Base-by-base conservation (phyloP, 2,888 invertebrate species). In the Invenusta paracnida region DNA sequence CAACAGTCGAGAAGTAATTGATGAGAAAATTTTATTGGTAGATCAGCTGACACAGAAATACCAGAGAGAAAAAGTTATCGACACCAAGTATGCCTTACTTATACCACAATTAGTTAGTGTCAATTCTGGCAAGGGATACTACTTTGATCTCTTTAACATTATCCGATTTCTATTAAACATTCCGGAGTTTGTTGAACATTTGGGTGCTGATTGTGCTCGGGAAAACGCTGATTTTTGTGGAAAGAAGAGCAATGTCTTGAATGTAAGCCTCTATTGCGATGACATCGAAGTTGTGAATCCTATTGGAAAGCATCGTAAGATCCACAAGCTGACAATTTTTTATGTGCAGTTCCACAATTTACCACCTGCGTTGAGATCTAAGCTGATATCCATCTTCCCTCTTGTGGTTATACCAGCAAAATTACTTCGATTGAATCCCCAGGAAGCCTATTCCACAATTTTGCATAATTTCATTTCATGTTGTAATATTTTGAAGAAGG, bases 281-380 rank as follows among this genome's bases (percentile, higher is more conserved):
- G 73, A 73, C 23, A 73, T 73, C 17, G 73, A 73, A 23, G 73
- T 73, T 5, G 27, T 25, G 2, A 73, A 73, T 73, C 73, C 73
- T 13, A 73, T 73, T 23, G 27, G 27, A 5, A 73, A 73, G 25
- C 73, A 73, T 73, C 11, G 73, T 13, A 73, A 73, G 73, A 73
- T 25, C 2, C 73, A 73, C 27, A 73, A 73, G 23, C 73, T 73
- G 73, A 73, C 73, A 73, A 73, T 73, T 11, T 73, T 73, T 73
- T 73, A 73, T 73, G 73, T 25, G 2, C 73, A 73, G 23, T 73
- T 73, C 23, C 73, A 73, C 25, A 23, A 25, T 23, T 5, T 73
- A 23, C 73, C 73, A 13, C 73, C 27, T 13, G 2, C 23, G 17
- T 2, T 73, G 2, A 13, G 27, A 73, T 73, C 73, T 13, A 73